These are phyloP conservation scores for Poeciliopsis occidentalis DNA, from an alignment of 2,113 vertebrate genomes.

Conservation along the genomic window DNA sequence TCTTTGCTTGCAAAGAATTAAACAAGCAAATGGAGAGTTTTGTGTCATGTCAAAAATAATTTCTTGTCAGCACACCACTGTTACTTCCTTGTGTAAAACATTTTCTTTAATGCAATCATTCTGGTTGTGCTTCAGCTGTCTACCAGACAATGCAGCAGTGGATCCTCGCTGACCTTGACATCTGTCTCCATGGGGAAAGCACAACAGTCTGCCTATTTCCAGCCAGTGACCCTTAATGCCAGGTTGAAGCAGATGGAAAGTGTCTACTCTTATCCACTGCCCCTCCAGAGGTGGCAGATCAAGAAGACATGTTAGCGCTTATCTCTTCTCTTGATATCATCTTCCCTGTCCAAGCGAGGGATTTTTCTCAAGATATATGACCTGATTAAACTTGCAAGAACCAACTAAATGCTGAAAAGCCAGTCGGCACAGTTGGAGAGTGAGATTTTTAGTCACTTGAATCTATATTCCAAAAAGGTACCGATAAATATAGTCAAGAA, in stretches of 20 bases:
- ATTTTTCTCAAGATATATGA: conserved; percentile 33
- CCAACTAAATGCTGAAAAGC: background rate
- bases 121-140: background rate
- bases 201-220: conserved; percentile 57
- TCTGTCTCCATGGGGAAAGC: conserved; percentile 51
- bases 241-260: conserved; percentile 52
- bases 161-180: conserved; percentile 56
- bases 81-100: background rate
- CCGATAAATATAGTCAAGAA: background rate
- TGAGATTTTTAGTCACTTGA: background rate
- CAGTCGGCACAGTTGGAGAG: no score
- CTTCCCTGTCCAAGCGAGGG: conserved; percentile 27
- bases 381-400: conserved; percentile 33
- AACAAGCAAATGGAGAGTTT: conserved; percentile 8
- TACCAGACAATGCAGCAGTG: conserved; percentile 40
- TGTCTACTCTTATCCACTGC: conserved; percentile 53
- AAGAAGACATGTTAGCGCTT: conserved; percentile 30
- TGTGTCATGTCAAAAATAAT: background rate
- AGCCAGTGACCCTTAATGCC: conserved; percentile 54
- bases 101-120: background rate
- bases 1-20: conserved; percentile 28
- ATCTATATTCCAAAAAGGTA: background rate
- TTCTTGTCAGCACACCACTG: background rate
- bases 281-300: conserved; percentile 48
- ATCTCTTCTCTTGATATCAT: conserved; percentile 47